Conservation (phyloP, 2,888 invertebrate species). For the Imbricaverruca yamaguchii region DNA sequence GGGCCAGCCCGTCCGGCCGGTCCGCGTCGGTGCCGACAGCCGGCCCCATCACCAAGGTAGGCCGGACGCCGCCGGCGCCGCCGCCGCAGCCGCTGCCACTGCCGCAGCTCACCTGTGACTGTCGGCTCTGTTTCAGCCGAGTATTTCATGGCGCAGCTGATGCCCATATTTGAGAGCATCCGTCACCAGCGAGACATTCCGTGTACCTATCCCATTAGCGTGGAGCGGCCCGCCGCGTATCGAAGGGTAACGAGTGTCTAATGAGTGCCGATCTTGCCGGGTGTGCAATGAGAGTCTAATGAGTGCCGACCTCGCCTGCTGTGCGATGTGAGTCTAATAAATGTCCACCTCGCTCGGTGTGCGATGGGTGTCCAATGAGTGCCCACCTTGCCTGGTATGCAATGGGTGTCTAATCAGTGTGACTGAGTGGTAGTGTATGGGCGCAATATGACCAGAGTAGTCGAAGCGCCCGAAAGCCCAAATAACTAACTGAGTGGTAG, state of each 20-base stretch:
- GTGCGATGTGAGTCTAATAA: no score
- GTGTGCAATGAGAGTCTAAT: no score
- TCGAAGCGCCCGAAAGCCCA: no score
- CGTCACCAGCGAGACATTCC: constrained; percentile 49
- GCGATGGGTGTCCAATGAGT: no score
- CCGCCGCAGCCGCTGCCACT: constrained; percentile 71
- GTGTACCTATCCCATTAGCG: not conserved
- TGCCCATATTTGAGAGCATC: constrained; percentile 90
- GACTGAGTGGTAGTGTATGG: no score
- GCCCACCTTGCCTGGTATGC: no score
- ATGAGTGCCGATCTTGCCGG: no score
- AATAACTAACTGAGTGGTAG: no score
- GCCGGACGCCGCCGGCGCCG: constrained; percentile 64
- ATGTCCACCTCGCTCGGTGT: no score
- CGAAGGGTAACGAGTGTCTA: not conserved
- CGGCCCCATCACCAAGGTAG: constrained; percentile 95
- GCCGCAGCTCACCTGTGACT: constrained; percentile 20
- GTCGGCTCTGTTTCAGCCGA: constrained; percentile 45
- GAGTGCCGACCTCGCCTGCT: no score
- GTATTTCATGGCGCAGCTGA: constrained; percentile 91
- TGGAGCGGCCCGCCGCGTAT: constrained; percentile 3
- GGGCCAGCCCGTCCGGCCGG: constrained; percentile 41
- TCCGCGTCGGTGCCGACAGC: constrained; percentile 47
- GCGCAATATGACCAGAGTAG: no score
- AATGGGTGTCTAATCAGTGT: no score